These are phyloP conservation scores for Scaptodrosophila latifasciaeformis DNA, from an alignment of 2,888 invertebrate genomes.

Conservation along the genomic window DNA sequence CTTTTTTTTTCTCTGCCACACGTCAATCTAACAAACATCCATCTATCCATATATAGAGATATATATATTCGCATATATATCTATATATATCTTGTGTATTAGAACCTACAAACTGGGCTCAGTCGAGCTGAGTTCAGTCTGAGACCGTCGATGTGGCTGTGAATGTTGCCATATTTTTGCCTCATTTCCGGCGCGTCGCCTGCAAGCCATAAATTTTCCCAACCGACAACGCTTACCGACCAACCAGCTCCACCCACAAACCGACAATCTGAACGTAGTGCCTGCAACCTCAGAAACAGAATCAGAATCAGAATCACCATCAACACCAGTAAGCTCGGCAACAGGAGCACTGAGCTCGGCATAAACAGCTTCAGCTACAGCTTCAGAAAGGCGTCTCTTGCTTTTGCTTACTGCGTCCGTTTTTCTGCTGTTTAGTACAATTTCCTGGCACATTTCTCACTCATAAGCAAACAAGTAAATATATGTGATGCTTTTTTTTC, in stretches of 20 bases:
- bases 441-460: slow-evolving; percentile 59
- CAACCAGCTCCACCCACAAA: neutral
- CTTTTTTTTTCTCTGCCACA: too few relatives aligned
- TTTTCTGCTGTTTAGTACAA: slow-evolving; percentile 54
- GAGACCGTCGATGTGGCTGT: neutral
- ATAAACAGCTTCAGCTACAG: slow-evolving; percentile 17
- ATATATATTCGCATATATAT: too few relatives aligned
- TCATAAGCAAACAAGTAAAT: slow-evolving; percentile 21
- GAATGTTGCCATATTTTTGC: slow-evolving; percentile 21
- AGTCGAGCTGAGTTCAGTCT: too few relatives aligned
- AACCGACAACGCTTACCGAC: slow-evolving; percentile 46
- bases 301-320: neutral
- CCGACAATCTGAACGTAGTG: too few relatives aligned
- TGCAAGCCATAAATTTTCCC: slow-evolving; percentile 60
- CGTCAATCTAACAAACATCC: too few relatives aligned
- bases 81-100: too few relatives aligned
- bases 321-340: too few relatives aligned
- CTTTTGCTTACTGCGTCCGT: slow-evolving; percentile 31
- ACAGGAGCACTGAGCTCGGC: slow-evolving; percentile 39
- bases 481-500: slow-evolving; percentile 2
- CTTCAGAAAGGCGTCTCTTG: slow-evolving; percentile 15
- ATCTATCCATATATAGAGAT: too few relatives aligned
- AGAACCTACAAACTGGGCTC: too few relatives aligned
- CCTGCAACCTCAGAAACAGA: too few relatives aligned
- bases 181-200: slow-evolving; percentile 56